phyloP scores from a whole-genome alignment of 2,888 invertebrate species.

The Diplolepis rosae region DNA sequence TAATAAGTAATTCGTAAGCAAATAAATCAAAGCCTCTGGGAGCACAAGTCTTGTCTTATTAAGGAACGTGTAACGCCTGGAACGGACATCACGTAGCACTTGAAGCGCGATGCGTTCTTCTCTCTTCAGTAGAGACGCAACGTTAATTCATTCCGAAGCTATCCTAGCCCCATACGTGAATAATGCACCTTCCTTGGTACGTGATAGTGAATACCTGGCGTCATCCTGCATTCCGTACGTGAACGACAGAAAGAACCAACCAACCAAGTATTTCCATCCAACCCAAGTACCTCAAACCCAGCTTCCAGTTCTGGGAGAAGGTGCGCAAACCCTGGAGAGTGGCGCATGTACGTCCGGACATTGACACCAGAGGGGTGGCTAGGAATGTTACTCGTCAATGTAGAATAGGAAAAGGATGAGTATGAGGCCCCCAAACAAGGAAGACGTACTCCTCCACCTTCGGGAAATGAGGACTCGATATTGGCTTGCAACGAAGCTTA shows the following conservation, averaged over 20 bases:
- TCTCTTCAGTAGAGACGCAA: neutral
- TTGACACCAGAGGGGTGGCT: conserved; percentile 64
- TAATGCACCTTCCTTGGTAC: conserved; percentile 48
- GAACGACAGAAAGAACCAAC: conserved; percentile 43
- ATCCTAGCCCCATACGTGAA: conserved; percentile 42
- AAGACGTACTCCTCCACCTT: conserved; percentile 30
- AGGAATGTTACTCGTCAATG: conserved; percentile 52
- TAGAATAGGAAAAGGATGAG: conserved; percentile 31
- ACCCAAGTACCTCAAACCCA: conserved; percentile 26
- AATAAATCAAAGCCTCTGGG: neutral
- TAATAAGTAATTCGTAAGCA: neutral
- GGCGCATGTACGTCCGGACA: conserved; percentile 57
- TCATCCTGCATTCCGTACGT: conserved; percentile 59
- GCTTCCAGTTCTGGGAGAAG: conserved; percentile 45
- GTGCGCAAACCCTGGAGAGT: conserved; percentile 56
- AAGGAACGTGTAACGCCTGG: neutral
- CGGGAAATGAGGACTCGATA: conserved; percentile 36
- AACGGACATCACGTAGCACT: conserved; percentile 5
- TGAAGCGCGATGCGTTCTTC: conserved; percentile 13
- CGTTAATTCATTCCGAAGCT: conserved; percentile 46
- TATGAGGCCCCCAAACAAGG: conserved; percentile 8
- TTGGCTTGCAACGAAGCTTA: conserved; percentile 47
- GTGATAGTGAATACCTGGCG: conserved; percentile 52
- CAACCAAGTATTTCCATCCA: neutral
- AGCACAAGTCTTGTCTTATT: neutral